phyloP scores from a whole-genome alignment of 2,797 vertebrate species.

The Amazona ochrocephala region DNA sequence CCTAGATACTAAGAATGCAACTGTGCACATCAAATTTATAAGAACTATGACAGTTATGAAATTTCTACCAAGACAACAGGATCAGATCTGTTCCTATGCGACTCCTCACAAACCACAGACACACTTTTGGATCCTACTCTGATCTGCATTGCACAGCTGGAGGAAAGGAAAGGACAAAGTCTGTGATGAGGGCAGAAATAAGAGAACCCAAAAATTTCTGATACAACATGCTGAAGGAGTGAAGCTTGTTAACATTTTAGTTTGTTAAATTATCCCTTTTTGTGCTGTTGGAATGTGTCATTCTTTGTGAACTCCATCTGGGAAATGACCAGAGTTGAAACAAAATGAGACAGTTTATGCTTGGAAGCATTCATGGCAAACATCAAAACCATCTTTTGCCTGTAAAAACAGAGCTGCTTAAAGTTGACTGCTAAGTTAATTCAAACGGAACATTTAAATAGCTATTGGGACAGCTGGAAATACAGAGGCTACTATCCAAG shows the following conservation, averaged over 20 bases:
- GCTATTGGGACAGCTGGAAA: not conserved
- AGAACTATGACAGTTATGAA: not conserved
- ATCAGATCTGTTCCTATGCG: not conserved
- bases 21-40: not conserved
- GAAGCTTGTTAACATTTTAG: constrained; percentile 37
- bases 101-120: not conserved
- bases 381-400: not conserved
- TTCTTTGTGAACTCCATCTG: constrained; percentile 25
- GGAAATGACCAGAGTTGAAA: constrained; percentile 24
- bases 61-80: not conserved
- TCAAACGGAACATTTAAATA: not conserved
- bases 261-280: constrained; percentile 15
- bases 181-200: not conserved
- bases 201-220: not conserved
- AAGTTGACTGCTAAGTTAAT: constrained; percentile 25
- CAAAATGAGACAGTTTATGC: not conserved
- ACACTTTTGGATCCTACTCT: not conserved
- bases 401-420: constrained; percentile 4
- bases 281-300: not conserved
- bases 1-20: not conserved
- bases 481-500: not conserved
- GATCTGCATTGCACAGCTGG: not conserved
- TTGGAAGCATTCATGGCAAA: not conserved
- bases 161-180: not conserved
- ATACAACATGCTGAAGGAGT: not conserved